These are phyloP conservation scores for Pantherophis vulpinus DNA, from an alignment of 2,797 vertebrate species.

Conservation along the genomic window DNA sequence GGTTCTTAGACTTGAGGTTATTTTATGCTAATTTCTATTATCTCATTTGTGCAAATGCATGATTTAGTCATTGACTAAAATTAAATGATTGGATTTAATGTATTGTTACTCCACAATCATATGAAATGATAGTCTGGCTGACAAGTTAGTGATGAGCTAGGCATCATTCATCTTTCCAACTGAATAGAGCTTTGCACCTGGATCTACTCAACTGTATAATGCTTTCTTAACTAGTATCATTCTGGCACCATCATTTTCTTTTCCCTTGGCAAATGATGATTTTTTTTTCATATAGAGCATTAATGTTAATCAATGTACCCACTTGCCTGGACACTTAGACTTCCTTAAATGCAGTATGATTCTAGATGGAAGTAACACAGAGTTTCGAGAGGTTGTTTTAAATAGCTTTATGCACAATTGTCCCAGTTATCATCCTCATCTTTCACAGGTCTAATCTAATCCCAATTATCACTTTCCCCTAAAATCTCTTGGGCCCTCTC, in stretches of 20 bases:
- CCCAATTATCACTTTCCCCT: no score
- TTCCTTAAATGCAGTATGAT: background rate
- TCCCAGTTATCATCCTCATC: background rate
- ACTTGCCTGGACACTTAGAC: background rate
- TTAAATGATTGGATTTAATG: background rate
- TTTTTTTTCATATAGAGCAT: background rate
- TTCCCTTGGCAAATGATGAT: background rate
- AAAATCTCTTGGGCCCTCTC: no score
- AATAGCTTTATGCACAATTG: background rate
- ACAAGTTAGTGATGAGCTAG: background rate
- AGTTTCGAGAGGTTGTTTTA: background rate
- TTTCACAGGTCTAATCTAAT: no score
- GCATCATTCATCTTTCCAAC: background rate
- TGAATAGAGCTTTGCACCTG: background rate
- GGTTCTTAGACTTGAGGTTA: background rate
- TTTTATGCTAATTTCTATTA: background rate
- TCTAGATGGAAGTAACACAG: background rate
- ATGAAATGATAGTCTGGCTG: background rate
- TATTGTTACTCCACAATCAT: background rate
- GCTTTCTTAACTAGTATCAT: background rate
- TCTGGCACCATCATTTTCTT: background rate
- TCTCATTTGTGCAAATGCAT: background rate
- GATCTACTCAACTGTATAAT: background rate
- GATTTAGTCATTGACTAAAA: background rate
- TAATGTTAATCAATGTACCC: background rate